These are phyloP conservation scores for Scaptomyza parva DNA, from an alignment of 2,888 invertebrate species.

Conservation along the genomic window DNA sequence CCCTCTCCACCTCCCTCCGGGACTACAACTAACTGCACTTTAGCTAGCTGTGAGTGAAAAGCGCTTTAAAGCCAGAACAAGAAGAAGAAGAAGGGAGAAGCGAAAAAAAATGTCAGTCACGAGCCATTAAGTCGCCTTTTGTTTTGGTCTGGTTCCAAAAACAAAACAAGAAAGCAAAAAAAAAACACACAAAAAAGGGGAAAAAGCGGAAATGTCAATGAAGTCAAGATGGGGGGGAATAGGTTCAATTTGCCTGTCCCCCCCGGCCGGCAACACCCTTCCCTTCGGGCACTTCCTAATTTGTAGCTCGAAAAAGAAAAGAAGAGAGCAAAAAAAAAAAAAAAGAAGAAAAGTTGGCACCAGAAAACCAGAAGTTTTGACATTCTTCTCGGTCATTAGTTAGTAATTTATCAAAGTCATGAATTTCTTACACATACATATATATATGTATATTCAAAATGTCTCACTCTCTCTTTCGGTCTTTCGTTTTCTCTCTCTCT, in stretches of 20 bases:
- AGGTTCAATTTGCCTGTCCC: neutral
- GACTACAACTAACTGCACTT: constrained; percentile 21
- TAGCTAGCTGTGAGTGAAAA: neutral
- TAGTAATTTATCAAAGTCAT: constrained; percentile 80
- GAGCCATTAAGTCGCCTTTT: constrained; percentile 72
- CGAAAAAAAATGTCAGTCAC: constrained; percentile 44
- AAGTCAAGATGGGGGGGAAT: neutral
- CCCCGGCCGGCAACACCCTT: neutral
- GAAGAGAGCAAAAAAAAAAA: too few species aligned
- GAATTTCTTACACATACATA: constrained; percentile 41
- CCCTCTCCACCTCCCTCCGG: too few species aligned
- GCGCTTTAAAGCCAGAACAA: neutral
- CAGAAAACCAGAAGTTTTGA: constrained; percentile 65
- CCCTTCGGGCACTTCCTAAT: constrained; percentile 28
- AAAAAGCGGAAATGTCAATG: constrained; percentile 19
- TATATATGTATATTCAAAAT: constrained; percentile 20
- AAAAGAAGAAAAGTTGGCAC: constrained; percentile 50
- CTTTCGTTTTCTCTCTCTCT: neutral
- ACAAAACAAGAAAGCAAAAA: neutral
- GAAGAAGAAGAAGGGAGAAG: neutral
- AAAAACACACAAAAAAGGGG: neutral
- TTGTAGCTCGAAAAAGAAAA: constrained; percentile 38
- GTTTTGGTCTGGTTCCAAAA: constrained; percentile 46
- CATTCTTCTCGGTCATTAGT: constrained; percentile 76
- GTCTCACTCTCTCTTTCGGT: neutral